Evolutionary conservation across 2,888 invertebrate genomes (phyloP).

Genomic region (Onthophagus sagittarius): DNA sequence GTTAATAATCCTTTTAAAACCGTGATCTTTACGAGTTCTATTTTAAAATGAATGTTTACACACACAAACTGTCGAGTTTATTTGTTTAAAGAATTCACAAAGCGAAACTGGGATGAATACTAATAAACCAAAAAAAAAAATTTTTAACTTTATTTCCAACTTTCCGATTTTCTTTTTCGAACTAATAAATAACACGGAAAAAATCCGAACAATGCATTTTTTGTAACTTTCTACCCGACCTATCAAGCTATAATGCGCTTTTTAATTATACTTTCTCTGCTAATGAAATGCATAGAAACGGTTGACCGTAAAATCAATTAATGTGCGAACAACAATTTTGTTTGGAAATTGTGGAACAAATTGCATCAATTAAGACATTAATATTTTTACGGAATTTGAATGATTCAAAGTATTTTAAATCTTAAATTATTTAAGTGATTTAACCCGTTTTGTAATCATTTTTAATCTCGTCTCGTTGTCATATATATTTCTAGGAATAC

Average conservation of each 20-base stretch:
- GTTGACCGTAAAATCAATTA: background rate
- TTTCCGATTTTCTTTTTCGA: background rate
- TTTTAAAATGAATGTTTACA: too few relatives aligned
- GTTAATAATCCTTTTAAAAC: too few relatives aligned
- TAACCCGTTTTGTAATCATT: background rate
- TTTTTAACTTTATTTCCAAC: too few relatives aligned
- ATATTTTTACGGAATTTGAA: too few relatives aligned
- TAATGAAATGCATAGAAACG: background rate
- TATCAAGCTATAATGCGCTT: background rate
- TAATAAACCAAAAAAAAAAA: too few relatives aligned
- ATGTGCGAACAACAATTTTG: background rate
- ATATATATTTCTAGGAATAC: background rate
- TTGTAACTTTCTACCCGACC: background rate
- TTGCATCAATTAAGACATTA: background rate
- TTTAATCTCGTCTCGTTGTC: background rate
- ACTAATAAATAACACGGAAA: background rate
- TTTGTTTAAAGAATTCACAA: too few relatives aligned
- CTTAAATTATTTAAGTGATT: too few relatives aligned
- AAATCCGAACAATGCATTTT: background rate
- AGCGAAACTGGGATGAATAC: too few relatives aligned
- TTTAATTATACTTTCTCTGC: background rate
- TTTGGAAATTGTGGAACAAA: background rate
- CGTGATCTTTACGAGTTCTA: too few relatives aligned
- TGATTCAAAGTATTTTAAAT: too few relatives aligned
- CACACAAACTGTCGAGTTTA: too few relatives aligned